phyloP scores from a whole-genome alignment of 2,113 vertebrate species.

The Stigmatopora argus region DNA sequence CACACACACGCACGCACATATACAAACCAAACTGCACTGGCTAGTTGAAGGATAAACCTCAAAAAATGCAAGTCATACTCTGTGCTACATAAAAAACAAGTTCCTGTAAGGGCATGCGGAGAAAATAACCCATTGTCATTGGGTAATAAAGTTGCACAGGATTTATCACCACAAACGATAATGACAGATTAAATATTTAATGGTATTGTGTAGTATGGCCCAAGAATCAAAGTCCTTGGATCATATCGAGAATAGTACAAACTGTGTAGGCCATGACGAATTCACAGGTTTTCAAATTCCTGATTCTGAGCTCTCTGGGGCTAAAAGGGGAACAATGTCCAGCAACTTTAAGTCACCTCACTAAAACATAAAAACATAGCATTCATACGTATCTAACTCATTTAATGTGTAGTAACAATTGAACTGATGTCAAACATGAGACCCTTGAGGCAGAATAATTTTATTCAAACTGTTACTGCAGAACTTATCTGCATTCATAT shows the following conservation, averaged over 20 bases:
- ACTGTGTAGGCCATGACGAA: constrained; percentile 44
- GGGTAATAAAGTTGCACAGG: not conserved
- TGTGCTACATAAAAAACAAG: not conserved
- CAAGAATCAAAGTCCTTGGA: constrained; percentile 21
- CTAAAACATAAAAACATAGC: too few species aligned
- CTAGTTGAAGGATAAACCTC: not conserved
- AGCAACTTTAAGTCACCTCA: not conserved
- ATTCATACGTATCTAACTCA: too few species aligned
- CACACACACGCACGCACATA: too few species aligned
- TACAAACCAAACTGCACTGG: not conserved
- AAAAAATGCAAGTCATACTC: not conserved
- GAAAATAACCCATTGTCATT: not conserved
- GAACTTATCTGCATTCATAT: too few species aligned
- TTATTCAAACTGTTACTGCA: too few species aligned
- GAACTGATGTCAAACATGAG: too few species aligned
- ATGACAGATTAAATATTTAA: not conserved
- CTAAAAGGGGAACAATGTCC: constrained; percentile 40
- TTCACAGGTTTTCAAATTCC: constrained; percentile 24
- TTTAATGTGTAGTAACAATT: too few species aligned
- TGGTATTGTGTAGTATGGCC: not conserved
- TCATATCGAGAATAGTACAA: constrained; percentile 35
- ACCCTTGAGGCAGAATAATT: too few species aligned
- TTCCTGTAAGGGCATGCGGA: not conserved
- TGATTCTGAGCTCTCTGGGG: constrained; percentile 20
- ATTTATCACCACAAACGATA: not conserved